Conservation (phyloP, 2,888 invertebrate genomes). For the Auanema sp. region DNA sequence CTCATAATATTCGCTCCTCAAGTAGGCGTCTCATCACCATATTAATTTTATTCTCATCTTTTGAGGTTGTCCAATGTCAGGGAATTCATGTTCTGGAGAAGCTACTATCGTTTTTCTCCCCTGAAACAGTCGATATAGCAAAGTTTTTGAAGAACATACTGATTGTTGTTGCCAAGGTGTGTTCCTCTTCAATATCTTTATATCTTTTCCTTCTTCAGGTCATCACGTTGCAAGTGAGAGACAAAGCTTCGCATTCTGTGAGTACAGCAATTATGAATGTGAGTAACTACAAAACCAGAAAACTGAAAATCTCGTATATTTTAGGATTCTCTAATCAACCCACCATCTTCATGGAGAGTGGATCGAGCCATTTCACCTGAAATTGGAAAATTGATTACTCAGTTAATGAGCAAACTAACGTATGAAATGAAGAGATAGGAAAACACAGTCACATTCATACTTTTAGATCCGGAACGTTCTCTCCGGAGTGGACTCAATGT, state of each 20-base stretch:
- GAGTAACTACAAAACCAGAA: conserved; percentile 11
- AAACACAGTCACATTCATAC: background rate
- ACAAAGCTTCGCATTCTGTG: conserved; percentile 52
- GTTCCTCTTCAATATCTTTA: background rate
- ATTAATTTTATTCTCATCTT: background rate
- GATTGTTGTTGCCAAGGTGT: conserved; percentile 51
- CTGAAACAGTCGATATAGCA: conserved; percentile 40
- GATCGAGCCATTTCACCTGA: conserved; percentile 48
- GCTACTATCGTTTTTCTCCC: conserved; percentile 52
- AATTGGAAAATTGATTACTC: conserved; percentile 42
- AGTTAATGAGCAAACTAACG: conserved; percentile 31
- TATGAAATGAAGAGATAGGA: conserved; percentile 6
- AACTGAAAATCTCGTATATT: conserved; percentile 10
- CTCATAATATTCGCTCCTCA: conserved; percentile 59
- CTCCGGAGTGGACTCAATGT: conserved; percentile 46
- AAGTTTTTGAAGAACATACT: conserved; percentile 56
- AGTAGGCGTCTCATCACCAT: conserved; percentile 21
- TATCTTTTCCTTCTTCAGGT: conserved; percentile 17
- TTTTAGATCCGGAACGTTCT: conserved; percentile 41
- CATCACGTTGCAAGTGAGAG: conserved; percentile 59
- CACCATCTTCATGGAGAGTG: conserved; percentile 52
- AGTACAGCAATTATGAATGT: conserved; percentile 44
- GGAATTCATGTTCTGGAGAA: conserved; percentile 56
- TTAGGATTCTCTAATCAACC: conserved; percentile 46
- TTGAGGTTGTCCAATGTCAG: conserved; percentile 55